Evolutionary conservation across 1,140 invertebrate genomes (phyloP), one percentile per base, ranked within the genome.

Genomic region (Drosophila nigrodunni): DNA sequence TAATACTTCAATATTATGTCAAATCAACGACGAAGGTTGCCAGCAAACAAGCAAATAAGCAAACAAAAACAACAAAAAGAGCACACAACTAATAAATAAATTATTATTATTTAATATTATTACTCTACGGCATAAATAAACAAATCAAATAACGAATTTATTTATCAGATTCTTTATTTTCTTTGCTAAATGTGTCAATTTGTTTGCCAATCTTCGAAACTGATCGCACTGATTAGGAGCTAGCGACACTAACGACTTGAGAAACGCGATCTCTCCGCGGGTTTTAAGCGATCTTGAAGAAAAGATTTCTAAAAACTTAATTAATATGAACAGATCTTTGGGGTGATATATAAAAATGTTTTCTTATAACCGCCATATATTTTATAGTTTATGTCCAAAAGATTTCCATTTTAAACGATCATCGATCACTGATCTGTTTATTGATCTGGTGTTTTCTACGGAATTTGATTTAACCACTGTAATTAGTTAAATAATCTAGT

Each of bases 1-100:
- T 82, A 80, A 76, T 88, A 67, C 69, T 47, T 83, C 57, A 78
- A 83, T 80, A 67, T 78, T 62, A 69, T 88, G 80, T 83, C 83
- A 80, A 77, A 79, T 67, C 59, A 70, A 43, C 35, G 57, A 18
- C 61, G 83, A 88, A 89, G 85, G 83, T 80, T 83, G 70, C 54
- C 59, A n/a, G 41, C 41, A 46, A 74, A 80, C 69, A 87, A 82
- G 58, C 46, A 7, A 30, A 30, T 30, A 30, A 30, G 25, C 25
- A 30, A 30, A 30, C 25, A 30, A 30, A 30, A 30, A 5, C 25
- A 30, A 30, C 25, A 30, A 30, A 30, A 30, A 30, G 25, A 30
- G 25, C 25, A 30, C 25, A 8, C 15, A 3, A 37, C 11, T 60
- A 35, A 57, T 57, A 57, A 78, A 82, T 73, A 34, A 64, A n/a